Evolutionary conservation across 2,888 invertebrate species (phyloP).

Genomic region (Drosophila trichaetosa): DNA sequence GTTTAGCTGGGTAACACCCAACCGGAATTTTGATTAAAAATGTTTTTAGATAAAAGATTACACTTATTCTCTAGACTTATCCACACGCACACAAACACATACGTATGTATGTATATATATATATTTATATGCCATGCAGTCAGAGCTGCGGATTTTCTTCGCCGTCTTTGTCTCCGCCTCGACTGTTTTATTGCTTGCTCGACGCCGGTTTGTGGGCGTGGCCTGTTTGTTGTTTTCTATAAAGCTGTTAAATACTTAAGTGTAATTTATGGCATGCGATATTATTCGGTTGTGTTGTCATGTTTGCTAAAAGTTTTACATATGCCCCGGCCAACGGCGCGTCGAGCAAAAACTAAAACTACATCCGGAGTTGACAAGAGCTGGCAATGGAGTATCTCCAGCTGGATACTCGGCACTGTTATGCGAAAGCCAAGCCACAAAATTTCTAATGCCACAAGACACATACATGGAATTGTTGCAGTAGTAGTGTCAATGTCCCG

Average conservation of each 20-base stretch:
- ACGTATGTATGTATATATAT: not conserved
- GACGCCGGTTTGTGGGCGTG: constrained; percentile 56
- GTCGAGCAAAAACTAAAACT: constrained; percentile 52
- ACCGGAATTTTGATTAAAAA: constrained; percentile 69
- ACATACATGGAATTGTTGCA: constrained; percentile 47
- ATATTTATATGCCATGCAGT: not conserved
- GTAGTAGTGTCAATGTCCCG: constrained; percentile 14
- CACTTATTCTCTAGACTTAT: constrained; percentile 31
- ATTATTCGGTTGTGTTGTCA: constrained; percentile 75
- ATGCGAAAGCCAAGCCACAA: constrained; percentile 34
- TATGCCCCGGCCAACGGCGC: constrained; percentile 50
- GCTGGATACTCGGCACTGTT: constrained; percentile 18
- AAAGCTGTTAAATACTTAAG: constrained; percentile 80
- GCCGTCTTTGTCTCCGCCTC: constrained; percentile 26
- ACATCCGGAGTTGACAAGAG: constrained; percentile 34
- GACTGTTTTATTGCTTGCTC: constrained; percentile 52
- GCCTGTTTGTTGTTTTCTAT: constrained; percentile 56
- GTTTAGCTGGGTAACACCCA: constrained; percentile 16
- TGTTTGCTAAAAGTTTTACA: constrained; percentile 76
- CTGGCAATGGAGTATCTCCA: constrained; percentile 39
- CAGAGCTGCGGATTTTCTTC: constrained; percentile 10
- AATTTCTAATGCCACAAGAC: constrained; percentile 53
- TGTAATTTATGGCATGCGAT: constrained; percentile 80
- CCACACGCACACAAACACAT: not conserved
- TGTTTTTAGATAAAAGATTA: constrained; percentile 67